Conservation (phyloP, 2,113 vertebrate species). For the Antigone vipio region DNA sequence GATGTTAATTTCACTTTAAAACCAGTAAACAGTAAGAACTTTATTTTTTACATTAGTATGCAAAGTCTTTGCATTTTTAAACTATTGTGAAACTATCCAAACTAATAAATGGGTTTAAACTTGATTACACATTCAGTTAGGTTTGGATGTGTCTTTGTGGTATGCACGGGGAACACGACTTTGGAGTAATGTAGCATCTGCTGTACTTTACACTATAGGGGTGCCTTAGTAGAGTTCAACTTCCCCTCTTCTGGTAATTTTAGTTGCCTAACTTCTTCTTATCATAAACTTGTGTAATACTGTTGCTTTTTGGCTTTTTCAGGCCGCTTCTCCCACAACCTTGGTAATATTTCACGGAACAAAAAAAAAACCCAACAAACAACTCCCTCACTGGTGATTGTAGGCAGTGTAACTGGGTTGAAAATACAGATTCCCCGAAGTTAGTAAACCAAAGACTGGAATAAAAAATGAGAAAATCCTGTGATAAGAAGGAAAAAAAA, state of each 20-base stretch:
- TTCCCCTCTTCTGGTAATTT: slow-evolving; percentile 37
- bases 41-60: background rate
- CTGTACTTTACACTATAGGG: background rate
- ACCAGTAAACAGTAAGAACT: background rate
- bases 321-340: background rate
- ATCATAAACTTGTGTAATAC: background rate
- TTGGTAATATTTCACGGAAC: background rate
- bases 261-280: slow-evolving; percentile 22
- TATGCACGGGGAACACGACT: fast-evolving
- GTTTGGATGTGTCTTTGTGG: background rate
- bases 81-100: background rate
- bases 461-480: background rate
- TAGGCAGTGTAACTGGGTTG: background rate
- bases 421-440: background rate
- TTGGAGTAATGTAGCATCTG: background rate
- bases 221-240: background rate
- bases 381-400: background rate
- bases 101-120: background rate
- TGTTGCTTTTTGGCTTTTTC: background rate
- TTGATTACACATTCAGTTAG: background rate
- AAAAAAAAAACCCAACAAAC: background rate
- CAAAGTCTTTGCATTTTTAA: background rate
- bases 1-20: background rate
- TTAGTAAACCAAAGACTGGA: background rate
- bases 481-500: background rate